Evolutionary conservation across 2,113 vertebrate species (phyloP), one percentile per base, ranked within the genome.

Genomic region (Pica pica): DNA sequence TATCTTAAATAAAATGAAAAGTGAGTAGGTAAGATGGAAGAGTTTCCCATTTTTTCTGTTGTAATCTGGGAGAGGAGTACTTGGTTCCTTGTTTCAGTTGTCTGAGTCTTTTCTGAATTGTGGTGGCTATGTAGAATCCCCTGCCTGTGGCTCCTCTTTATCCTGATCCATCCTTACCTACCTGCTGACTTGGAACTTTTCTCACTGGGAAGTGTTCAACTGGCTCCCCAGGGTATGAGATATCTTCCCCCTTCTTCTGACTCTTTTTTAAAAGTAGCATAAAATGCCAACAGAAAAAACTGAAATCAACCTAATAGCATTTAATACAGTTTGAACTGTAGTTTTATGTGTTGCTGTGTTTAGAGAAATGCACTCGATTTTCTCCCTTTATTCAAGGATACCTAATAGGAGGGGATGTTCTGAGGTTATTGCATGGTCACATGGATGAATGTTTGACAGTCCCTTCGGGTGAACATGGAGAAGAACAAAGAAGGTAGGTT

Each of bases 361-460:
- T 55, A 83, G 67, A 94, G 10, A 87, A 69, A 56, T 60, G 19
- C 41, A 60, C 18, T 78, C 4, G 0, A 31, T 83, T 94, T 93
- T 88, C 41, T 93, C 6, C 13, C 8, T 93, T 91, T 65, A 57
- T 96, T 97, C 10, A 94, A 99, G 99, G 99, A 49, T 99, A 98
- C 93, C 97, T 99, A 83, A 99, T 99, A 78, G 99, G 99, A 70
- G 99, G 99, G 7, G 99, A 99, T 60, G 99, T 99, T 89, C 97
- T 99, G 85, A 98, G 99, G 61, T 96, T 99, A 89, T 98, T 99
- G 80, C 99, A 99, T 0, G 99, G 99, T 80, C 99, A 99, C 94
- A 99, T 99, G 99, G 99, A 99, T 4, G 99, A 99, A 92, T 99
- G 99, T 96, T 98, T 99, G 94, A 99, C 99, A 6, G 99, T 99